These are phyloP conservation scores for Poecilia picta DNA, from an alignment of 2,797 vertebrate genomes.

Conservation along the genomic window DNA sequence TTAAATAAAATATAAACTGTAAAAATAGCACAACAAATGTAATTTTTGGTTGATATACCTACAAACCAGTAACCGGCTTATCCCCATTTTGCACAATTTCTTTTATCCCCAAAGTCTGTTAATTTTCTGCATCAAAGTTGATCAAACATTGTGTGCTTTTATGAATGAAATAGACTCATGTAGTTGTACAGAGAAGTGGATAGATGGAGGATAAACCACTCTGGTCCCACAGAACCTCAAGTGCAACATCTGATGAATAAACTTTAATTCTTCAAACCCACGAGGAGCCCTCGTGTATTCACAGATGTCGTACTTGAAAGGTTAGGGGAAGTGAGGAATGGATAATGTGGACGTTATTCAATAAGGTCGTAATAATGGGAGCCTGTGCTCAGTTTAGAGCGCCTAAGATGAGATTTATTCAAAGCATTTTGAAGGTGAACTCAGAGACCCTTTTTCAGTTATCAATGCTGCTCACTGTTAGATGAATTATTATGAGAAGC, in stretches of 20 bases:
- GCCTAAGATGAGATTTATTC: not conserved
- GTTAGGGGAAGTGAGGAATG: not conserved
- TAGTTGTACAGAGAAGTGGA: not conserved
- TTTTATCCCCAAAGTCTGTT: not conserved
- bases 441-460: not conserved
- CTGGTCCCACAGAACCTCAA: not conserved
- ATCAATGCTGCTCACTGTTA: not conserved
- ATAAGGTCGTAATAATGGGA: slow-evolving; percentile 17
- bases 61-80: not conserved
- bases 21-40: not conserved
- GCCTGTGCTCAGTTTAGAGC: not conserved
- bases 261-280: not conserved
- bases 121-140: not conserved
- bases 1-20: not conserved
- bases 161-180: not conserved
- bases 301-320: not conserved
- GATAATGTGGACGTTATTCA: not conserved
- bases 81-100: not conserved
- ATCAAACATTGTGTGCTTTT: not conserved
- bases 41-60: not conserved
- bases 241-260: not conserved
- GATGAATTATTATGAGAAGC: not conserved
- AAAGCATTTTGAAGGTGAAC: slow-evolving; percentile 5
- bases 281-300: not conserved
- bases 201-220: not conserved